phyloP scores from a whole-genome alignment of 2,888 invertebrate genomes.

The Tridacna crocea region DNA sequence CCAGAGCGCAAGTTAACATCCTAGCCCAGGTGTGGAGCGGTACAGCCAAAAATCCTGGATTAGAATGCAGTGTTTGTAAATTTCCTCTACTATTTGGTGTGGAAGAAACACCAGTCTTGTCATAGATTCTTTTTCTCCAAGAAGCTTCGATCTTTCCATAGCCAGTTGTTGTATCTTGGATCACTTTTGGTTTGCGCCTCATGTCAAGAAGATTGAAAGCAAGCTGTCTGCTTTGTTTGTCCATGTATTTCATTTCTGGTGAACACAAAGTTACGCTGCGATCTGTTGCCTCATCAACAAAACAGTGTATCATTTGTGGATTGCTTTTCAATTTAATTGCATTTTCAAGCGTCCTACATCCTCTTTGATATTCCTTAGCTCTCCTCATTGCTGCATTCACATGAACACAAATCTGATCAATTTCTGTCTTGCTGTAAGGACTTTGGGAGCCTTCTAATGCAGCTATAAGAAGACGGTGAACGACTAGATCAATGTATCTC shows the following conservation, averaged over 20 bases:
- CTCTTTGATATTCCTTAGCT: slow-evolving; percentile 63
- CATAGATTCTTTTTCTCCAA: slow-evolving; percentile 66
- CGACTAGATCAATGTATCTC: slow-evolving; percentile 60
- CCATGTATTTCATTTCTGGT: slow-evolving; percentile 56
- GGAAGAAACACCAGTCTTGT: slow-evolving; percentile 18
- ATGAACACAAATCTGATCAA: slow-evolving; percentile 62
- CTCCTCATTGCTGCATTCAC: slow-evolving; percentile 60
- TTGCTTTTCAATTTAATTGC: slow-evolving; percentile 58
- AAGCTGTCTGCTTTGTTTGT: slow-evolving; percentile 51
- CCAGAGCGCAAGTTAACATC: slow-evolving; percentile 28
- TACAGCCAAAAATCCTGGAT: slow-evolving; percentile 4
- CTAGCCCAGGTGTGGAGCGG: slow-evolving; percentile 28
- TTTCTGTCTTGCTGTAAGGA: slow-evolving; percentile 61
- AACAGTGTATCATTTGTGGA: slow-evolving; percentile 54
- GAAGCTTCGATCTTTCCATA: slow-evolving; percentile 46
- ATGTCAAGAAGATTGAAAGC: slow-evolving; percentile 63
- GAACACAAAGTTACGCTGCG: slow-evolving; percentile 57
- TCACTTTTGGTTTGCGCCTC: slow-evolving; percentile 56
- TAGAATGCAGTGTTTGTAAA: slow-evolving; percentile 4
- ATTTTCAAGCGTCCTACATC: slow-evolving; percentile 57
- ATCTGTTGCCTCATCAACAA: slow-evolving; percentile 58
- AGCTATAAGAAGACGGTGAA: slow-evolving; percentile 66
- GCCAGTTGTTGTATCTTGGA: slow-evolving; percentile 24
- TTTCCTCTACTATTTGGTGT: slow-evolving; percentile 14
- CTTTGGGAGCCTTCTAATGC: slow-evolving; percentile 38